Evolutionary conservation across 1,140 invertebrate species (phyloP).

Genomic region (Anoplolepis gracilipes): DNA sequence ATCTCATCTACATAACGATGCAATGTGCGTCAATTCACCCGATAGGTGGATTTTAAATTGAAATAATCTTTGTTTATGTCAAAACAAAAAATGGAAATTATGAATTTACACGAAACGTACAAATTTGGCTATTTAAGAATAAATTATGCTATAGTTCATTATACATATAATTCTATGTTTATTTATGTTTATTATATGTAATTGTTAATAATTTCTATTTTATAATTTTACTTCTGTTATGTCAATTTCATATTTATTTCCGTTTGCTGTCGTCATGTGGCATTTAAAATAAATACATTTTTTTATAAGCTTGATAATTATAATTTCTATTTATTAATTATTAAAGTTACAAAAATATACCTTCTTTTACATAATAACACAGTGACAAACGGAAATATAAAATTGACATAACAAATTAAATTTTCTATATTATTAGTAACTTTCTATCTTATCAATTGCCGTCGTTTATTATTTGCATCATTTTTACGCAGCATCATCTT

Average conservation of each 20-base stretch:
- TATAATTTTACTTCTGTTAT: background rate
- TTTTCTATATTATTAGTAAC: background rate
- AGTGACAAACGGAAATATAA: background rate
- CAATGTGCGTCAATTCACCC: conserved; percentile 14
- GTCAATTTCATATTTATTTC: too few species aligned
- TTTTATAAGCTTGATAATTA: too few species aligned
- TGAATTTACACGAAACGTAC: conserved; percentile 1
- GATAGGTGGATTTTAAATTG: conserved; percentile 34
- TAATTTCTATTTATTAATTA: background rate
- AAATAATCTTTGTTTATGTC: background rate
- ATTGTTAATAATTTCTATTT: background rate
- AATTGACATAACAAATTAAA: background rate
- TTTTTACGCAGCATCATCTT: background rate
- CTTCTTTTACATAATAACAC: background rate
- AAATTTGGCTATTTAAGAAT: background rate
- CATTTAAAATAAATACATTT: background rate
- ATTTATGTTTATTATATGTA: background rate
- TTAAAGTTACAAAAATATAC: background rate
- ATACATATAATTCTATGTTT: background rate
- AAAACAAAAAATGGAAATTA: background rate
- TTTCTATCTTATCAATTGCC: background rate
- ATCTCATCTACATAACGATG: conserved; percentile 34
- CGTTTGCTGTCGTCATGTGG: too few species aligned
- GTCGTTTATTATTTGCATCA: background rate
- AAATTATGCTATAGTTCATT: background rate